These are phyloP conservation scores for Drosophila putrida DNA, from an alignment of 2,888 invertebrate genomes.

Conservation along the genomic window DNA sequence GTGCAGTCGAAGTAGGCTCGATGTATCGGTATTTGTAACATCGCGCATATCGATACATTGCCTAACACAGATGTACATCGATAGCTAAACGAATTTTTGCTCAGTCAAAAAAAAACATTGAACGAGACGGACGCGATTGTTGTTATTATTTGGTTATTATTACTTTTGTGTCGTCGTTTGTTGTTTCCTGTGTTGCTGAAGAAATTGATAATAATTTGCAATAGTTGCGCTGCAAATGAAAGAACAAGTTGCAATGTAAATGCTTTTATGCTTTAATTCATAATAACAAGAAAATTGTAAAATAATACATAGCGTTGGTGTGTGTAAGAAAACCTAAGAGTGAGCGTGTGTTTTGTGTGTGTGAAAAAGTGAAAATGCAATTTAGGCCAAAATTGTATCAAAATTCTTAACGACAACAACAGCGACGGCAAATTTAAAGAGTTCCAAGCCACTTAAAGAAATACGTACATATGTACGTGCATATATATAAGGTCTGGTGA, in stretches of 20 bases:
- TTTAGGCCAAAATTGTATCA: constrained; percentile 68
- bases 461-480: constrained; percentile 20
- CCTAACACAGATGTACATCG: constrained; percentile 24
- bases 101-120: constrained; percentile 56
- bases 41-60: constrained; percentile 16
- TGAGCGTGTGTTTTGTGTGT: constrained; percentile 24
- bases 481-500: constrained; percentile 15
- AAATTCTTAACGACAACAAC: constrained; percentile 63
- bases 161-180: constrained; percentile 59
- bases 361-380: constrained; percentile 72
- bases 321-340: constrained; percentile 5
- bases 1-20: neutral
- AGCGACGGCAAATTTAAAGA: constrained; percentile 48
- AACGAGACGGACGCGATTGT: constrained; percentile 48
- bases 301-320: constrained; percentile 12
- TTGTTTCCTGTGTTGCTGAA: constrained; percentile 66
- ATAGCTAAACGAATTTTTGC: constrained; percentile 26
- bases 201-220: constrained; percentile 52
- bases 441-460: constrained; percentile 36
- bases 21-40: neutral
- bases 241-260: constrained; percentile 56
- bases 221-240: constrained; percentile 16
- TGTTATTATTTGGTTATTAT: constrained; percentile 68
- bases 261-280: constrained; percentile 58
- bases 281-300: constrained; percentile 20